Percentiles rank a stretch among this genome's conserved stretches.
Conservation (phyloP, 2,888 invertebrate genomes). For the Atethmia centrago region DNA sequence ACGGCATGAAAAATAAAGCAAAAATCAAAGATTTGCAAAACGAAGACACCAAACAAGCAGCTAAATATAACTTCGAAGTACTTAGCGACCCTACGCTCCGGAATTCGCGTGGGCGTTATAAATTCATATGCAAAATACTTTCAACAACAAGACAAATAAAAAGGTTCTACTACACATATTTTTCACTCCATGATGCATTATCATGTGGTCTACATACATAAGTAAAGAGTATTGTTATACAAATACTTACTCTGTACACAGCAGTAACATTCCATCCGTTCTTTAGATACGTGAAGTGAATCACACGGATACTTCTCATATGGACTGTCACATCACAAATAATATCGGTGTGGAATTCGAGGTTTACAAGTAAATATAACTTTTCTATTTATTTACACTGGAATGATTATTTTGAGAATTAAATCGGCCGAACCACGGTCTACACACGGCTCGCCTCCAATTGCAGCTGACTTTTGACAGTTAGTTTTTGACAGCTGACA, state of each 20-base stretch:
- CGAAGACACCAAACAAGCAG: slow-evolving; percentile 33
- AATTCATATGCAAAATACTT: slow-evolving; percentile 18
- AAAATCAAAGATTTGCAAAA: slow-evolving; percentile 32
- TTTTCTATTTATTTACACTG: slow-evolving; percentile 56
- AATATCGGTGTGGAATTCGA: slow-evolving; percentile 17
- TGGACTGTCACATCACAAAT: slow-evolving; percentile 53
- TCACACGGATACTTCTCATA: slow-evolving; percentile 51
- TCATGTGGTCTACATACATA: slow-evolving; percentile 38
- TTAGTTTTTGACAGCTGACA: slow-evolving; percentile 43
- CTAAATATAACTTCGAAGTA: slow-evolving; percentile 62
- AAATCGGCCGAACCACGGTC: slow-evolving; percentile 35
- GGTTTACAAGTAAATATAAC: slow-evolving; percentile 30
- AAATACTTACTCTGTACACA: slow-evolving; percentile 79
- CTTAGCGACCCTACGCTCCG: slow-evolving; percentile 45
- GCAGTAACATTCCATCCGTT: slow-evolving; percentile 82
- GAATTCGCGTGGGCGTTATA: slow-evolving; percentile 63
- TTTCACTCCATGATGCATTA: slow-evolving; percentile 2
- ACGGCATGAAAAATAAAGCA: slow-evolving; percentile 12
- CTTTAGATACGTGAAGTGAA: slow-evolving; percentile 67
- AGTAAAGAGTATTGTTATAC: slow-evolving; percentile 55
- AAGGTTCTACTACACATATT: neutral
- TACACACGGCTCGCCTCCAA: slow-evolving; percentile 14
- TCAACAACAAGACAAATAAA: slow-evolving; percentile 1
- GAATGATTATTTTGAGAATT: slow-evolving; percentile 56
- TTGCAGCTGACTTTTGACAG: slow-evolving; percentile 70